Evolutionary conservation across 2,113 vertebrate genomes (phyloP).

Genomic region (Arenaria interpres): DNA sequence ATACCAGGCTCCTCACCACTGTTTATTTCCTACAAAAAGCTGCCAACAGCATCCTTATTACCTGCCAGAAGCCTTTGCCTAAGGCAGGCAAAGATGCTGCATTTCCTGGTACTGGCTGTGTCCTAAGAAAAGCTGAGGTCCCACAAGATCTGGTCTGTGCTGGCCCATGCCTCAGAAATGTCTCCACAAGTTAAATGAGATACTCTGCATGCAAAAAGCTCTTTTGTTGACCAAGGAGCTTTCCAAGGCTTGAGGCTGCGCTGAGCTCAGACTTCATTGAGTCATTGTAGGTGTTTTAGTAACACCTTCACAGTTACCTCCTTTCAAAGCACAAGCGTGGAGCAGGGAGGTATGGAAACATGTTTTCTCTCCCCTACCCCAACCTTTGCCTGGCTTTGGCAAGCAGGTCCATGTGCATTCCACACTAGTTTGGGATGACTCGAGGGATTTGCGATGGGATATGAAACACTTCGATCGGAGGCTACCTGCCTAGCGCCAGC

Average conservation of each 20-base stretch:
- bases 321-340: not conserved
- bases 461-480: constrained; percentile 57
- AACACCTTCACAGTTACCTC: not conserved
- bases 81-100: not conserved
- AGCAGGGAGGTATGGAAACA: not conserved
- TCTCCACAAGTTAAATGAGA: not conserved
- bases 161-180: not conserved
- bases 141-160: not conserved
- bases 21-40: not conserved
- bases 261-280: not conserved
- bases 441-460: constrained; percentile 45
- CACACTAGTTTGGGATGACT: constrained; percentile 3
- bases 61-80: not conserved
- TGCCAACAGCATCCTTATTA: not conserved
- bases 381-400: constrained; percentile 17
- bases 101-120: not conserved
- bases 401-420: constrained; percentile 21
- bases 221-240: not conserved
- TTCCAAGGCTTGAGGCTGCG: not conserved
- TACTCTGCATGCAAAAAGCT: not conserved
- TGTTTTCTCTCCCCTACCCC: not conserved
- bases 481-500: not conserved
- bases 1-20: not conserved
- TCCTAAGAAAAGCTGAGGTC: not conserved
- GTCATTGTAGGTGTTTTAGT: not conserved